phyloP scores from a whole-genome alignment of 2,797 vertebrate species.

The Smutsia gigantea region DNA sequence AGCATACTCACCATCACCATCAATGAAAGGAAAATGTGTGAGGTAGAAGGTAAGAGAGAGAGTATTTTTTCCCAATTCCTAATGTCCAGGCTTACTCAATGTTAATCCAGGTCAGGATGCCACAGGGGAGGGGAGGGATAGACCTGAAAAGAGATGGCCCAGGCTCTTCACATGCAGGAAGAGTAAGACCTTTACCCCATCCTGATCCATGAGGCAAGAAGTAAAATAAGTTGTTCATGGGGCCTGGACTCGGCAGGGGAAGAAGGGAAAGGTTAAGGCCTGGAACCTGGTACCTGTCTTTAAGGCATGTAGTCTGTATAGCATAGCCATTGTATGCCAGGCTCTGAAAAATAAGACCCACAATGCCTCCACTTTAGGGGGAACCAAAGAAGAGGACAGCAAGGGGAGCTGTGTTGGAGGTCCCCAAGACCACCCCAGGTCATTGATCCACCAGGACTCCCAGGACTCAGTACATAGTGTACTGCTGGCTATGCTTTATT shows the following conservation, averaged over 20 bases:
- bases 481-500: neutral
- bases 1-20: neutral
- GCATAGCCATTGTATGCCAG: neutral
- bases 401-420: neutral
- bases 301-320: neutral
- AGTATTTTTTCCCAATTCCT: neutral
- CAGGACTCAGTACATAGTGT: fast-evolving
- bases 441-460: neutral
- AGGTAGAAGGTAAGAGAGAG: neutral
- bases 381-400: neutral
- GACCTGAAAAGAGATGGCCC: neutral
- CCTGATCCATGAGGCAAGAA: neutral
- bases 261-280: neutral
- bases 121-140: neutral
- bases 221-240: neutral
- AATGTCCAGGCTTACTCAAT: neutral
- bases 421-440: neutral
- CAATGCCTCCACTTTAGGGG: neutral
- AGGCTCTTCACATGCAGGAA: neutral
- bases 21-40: neutral
- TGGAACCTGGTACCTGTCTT: neutral
- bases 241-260: too few relatives aligned
- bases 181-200: neutral
- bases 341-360: neutral
- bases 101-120: neutral